A percentile compares a stretch with the other conserved stretches of the same genome.
Conservation (phyloP, 2,797 vertebrate genomes). For the Scyliorhinus canicula region DNA sequence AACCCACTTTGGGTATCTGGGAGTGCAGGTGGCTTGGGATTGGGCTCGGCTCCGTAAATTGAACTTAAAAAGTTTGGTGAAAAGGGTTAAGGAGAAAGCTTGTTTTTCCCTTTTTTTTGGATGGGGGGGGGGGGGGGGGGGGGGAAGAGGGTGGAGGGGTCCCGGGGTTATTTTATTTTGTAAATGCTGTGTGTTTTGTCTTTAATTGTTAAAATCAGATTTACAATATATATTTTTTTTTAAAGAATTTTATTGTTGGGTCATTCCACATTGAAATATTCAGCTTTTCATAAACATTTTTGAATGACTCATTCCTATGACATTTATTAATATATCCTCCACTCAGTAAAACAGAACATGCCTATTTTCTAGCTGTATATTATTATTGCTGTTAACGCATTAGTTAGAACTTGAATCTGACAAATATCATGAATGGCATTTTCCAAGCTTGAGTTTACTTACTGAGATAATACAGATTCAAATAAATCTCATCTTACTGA, state of each 20-base stretch:
- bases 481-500: background rate
- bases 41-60: no score
- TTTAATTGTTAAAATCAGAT: no score
- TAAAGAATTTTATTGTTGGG: background rate
- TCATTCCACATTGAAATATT: background rate
- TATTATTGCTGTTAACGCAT: background rate
- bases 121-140: no score
- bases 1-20: no score
- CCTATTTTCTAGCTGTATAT: background rate
- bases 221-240: no score
- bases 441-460: background rate
- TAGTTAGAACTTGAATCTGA: background rate
- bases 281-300: background rate
- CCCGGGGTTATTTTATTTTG: no score
- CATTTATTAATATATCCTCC: background rate
- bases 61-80: no score
- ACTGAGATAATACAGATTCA: background rate
- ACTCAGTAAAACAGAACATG: background rate
- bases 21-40: no score
- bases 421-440: background rate
- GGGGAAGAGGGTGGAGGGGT: no score
- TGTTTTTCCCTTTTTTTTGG: no score
- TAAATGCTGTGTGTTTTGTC: no score
- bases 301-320: background rate
- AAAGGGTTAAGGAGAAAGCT: no score